These are phyloP conservation scores for Leptinotarsa texana DNA, from an alignment of 1,140 invertebrate species.

Conservation along the genomic window DNA sequence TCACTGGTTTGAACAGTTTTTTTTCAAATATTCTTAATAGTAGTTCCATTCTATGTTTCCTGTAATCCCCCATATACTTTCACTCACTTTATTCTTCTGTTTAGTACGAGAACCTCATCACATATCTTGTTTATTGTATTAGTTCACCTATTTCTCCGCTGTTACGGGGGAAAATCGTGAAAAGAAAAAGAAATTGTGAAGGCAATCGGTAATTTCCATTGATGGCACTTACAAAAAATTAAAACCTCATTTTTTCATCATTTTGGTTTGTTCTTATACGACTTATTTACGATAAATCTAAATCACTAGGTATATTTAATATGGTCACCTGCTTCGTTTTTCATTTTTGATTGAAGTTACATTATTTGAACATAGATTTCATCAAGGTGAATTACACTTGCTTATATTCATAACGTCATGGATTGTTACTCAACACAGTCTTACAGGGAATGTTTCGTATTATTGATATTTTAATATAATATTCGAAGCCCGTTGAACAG, in stretches of 20 bases:
- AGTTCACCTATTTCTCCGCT: too few species aligned
- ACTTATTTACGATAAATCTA: not conserved
- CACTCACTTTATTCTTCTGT: too few species aligned
- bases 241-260: not conserved
- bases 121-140: too few species aligned
- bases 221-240: not conserved
- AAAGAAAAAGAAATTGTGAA: not conserved
- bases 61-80: too few species aligned
- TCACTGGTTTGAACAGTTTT: too few species aligned
- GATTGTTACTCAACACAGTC: conserved; percentile 38
- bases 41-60: too few species aligned
- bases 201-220: not conserved
- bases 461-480: conserved; percentile 10
- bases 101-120: too few species aligned
- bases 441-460: conserved; percentile 31
- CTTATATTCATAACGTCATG: conserved; percentile 36
- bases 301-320: conserved; percentile 1
- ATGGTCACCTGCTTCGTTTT: conserved; percentile 12
- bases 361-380: not conserved
- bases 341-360: not conserved
- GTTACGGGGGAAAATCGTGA: too few species aligned
- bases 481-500: not conserved
- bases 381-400: not conserved
- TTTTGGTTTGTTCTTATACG: not conserved
- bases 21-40: too few species aligned